A percentile compares a stretch with the other conserved stretches of the same genome.
phyloP scores from a whole-genome alignment of 2,113 vertebrate genomes.

The Poeciliopsis retropinna region DNA sequence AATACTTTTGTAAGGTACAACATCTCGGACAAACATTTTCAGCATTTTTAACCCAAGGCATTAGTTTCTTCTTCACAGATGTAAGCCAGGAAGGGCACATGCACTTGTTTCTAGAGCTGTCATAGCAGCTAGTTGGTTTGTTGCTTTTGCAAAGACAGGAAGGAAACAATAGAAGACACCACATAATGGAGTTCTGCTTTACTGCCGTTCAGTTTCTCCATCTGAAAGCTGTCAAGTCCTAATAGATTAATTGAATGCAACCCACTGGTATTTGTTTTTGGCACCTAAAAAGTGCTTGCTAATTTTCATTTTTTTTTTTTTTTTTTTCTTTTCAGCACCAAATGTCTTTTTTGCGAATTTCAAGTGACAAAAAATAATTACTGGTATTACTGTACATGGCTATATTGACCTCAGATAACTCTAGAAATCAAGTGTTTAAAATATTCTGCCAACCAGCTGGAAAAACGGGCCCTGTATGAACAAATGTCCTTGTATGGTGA shows the following conservation, averaged over 20 bases:
- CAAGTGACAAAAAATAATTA: slow-evolving; percentile 20
- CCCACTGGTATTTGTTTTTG: slow-evolving; percentile 31
- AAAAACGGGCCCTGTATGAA: slow-evolving; percentile 17
- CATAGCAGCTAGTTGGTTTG: slow-evolving; percentile 49
- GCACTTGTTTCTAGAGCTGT: slow-evolving; percentile 34
- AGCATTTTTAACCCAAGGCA: slow-evolving; percentile 23
- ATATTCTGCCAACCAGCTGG: slow-evolving; percentile 22
- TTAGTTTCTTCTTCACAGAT: slow-evolving; percentile 56
- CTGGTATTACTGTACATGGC: neutral
- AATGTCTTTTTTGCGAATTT: slow-evolving; percentile 11
- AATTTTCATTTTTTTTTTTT: neutral
- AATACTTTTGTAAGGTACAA: too few species aligned
- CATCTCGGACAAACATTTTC: neutral
- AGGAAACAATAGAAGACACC: slow-evolving; percentile 62
- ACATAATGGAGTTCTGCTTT: slow-evolving; percentile 43
- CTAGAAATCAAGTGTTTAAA: slow-evolving; percentile 22
- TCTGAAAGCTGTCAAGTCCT: slow-evolving; percentile 43
- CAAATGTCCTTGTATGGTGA: slow-evolving; percentile 35
- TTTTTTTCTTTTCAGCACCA: neutral
- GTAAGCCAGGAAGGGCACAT: slow-evolving; percentile 9
- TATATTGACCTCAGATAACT: neutral
- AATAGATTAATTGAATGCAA: slow-evolving; percentile 2
- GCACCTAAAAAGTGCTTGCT: neutral
- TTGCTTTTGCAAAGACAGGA: slow-evolving; percentile 42
- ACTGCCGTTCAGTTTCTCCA: slow-evolving; percentile 35